These are phyloP conservation scores for Heliocidaris erythrogramma DNA, from an alignment of 35 echinoderm and acorn worm species.

Conservation along the genomic window DNA sequence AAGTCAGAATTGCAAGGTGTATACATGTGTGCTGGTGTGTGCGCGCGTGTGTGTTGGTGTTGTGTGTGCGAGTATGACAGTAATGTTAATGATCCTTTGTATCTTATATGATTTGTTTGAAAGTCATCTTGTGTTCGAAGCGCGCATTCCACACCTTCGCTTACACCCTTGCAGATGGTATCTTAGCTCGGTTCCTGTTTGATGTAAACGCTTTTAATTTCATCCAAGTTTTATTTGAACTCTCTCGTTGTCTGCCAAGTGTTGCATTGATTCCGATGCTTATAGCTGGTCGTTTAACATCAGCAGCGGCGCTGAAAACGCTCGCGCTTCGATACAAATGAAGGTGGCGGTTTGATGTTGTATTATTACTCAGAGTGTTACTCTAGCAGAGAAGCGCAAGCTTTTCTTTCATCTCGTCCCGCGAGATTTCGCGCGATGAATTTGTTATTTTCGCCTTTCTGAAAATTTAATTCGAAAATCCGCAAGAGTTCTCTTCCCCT, in stretches of 20 bases:
- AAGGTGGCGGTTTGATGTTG: constrained; percentile 8
- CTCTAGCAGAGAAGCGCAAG: neutral
- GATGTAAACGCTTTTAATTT: constrained; percentile 14
- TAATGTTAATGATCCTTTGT: neutral
- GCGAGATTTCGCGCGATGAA: constrained; percentile 27
- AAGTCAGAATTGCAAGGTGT: neutral
- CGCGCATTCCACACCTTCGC: neutral
- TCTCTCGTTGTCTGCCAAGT: neutral
- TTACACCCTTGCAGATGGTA: constrained; percentile 32
- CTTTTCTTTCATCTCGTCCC: constrained; percentile 1
- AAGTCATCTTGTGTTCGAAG: constrained; percentile 16
- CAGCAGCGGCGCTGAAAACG: neutral
- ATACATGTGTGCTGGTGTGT: no score
- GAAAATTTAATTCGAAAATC: constrained; percentile 36
- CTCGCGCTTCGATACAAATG: neutral
- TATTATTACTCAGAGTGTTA: constrained; percentile 14
- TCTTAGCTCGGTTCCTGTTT: constrained; percentile 26
- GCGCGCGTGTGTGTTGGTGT: no score
- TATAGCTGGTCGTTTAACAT: neutral
- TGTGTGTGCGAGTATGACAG: neutral
- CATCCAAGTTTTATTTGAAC: constrained; percentile 18
- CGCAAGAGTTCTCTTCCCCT: neutral
- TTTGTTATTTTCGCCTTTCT: constrained; percentile 31
- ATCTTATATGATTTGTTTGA: neutral
- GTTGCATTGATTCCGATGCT: constrained; percentile 23